Evolutionary conservation across 2,797 vertebrate species (phyloP).

Genomic region (Hydrocynus forskahlii): DNA sequence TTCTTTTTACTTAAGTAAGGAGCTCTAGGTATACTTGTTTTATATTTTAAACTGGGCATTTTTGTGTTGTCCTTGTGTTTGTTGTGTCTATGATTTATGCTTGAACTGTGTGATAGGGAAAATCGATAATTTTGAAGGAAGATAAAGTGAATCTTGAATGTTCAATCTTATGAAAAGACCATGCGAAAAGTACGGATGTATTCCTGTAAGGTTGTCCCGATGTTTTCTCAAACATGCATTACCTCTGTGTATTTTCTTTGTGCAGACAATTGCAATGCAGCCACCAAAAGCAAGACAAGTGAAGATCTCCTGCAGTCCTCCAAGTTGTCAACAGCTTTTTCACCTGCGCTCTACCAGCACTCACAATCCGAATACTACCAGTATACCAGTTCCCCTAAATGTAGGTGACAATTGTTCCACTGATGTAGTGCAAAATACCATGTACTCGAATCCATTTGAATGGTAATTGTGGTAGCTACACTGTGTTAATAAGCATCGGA

Average conservation of each 20-base stretch:
- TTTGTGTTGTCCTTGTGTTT: too few relatives aligned
- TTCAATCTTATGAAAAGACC: neutral
- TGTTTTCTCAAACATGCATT: neutral
- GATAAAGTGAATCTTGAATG: neutral
- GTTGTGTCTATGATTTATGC: neutral
- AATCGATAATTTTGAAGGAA: neutral
- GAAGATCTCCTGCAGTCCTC: slow-evolving; percentile 89
- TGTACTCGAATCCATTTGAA: neutral
- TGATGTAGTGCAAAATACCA: neutral
- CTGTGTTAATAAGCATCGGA: neutral
- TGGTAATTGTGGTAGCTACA: neutral
- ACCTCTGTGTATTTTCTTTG: neutral
- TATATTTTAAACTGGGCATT: too few relatives aligned
- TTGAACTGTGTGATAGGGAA: neutral
- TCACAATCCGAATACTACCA: slow-evolving; percentile 90
- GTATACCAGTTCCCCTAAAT: slow-evolving; percentile 81
- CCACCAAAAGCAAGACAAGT: slow-evolving; percentile 89
- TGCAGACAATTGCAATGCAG: slow-evolving; percentile 68
- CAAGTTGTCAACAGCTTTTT: slow-evolving; percentile 84
- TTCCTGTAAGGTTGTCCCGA: neutral
- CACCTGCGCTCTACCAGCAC: slow-evolving; percentile 88
- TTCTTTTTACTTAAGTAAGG: too few relatives aligned
- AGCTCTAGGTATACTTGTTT: too few relatives aligned
- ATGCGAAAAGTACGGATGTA: neutral
- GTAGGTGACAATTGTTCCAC: slow-evolving; percentile 34